Conservation (phyloP, 2,888 invertebrate genomes). For the Diarsia brunnea region DNA sequence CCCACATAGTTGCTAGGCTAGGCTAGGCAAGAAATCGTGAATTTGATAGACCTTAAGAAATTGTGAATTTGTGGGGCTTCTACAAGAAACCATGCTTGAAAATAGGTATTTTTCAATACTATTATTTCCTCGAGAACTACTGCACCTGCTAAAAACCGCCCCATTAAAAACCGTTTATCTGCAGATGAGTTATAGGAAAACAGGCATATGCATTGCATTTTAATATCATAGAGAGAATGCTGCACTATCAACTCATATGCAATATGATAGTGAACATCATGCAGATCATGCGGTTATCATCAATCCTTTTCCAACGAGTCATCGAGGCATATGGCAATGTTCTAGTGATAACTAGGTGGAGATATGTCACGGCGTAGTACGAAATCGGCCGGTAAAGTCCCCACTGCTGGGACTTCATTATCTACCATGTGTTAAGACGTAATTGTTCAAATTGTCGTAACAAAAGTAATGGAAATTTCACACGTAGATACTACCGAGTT, state of each 20-base stretch:
- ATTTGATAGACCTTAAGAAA: too few relatives aligned
- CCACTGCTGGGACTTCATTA: not conserved
- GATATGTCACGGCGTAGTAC: not conserved
- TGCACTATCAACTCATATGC: not conserved
- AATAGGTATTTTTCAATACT: not conserved
- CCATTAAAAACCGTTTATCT: slow-evolving; percentile 34
- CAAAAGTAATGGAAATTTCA: slow-evolving; percentile 6
- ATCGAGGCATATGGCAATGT: slow-evolving; percentile 19
- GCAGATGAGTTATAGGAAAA: slow-evolving; percentile 12
- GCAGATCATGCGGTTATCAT: slow-evolving; percentile 23
- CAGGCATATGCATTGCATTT: not conserved
- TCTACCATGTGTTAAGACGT: not conserved
- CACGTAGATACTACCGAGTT: not conserved
- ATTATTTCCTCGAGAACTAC: not conserved
- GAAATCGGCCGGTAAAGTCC: too few relatives aligned
- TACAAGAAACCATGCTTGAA: not conserved
- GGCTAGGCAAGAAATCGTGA: too few relatives aligned
- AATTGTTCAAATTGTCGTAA: not conserved
- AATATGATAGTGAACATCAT: not conserved
- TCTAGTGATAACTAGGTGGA: not conserved
- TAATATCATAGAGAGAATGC: slow-evolving; percentile 8
- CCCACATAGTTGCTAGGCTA: too few relatives aligned
- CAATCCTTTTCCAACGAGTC: not conserved
- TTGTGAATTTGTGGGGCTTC: not conserved
- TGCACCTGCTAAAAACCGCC: slow-evolving; percentile 1